phyloP scores from a whole-genome alignment of 35 echinoderm and acorn worm species.

The Heliocidaris erythrogramma region DNA sequence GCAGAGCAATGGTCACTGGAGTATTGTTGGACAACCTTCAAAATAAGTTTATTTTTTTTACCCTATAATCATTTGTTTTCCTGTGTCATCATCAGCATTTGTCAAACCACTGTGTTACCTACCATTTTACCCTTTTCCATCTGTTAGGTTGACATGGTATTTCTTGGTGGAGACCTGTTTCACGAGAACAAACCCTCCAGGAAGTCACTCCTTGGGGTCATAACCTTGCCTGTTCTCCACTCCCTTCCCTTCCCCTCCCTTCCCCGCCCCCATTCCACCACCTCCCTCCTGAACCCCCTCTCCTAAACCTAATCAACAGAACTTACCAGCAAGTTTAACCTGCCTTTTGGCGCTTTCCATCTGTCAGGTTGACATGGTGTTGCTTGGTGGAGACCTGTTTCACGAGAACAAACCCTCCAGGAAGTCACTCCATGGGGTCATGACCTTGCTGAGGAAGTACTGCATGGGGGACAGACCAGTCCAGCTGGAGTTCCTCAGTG shows the following conservation, averaged over 20 bases:
- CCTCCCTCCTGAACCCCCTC: too few species aligned
- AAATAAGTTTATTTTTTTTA: too few species aligned
- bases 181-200: constrained; percentile 95
- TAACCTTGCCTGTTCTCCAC: too few species aligned
- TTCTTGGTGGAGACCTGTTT: constrained; percentile 89
- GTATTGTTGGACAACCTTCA: too few species aligned
- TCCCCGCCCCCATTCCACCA: too few species aligned
- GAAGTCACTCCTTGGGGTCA: constrained; percentile 76
- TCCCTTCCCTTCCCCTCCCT: too few species aligned
- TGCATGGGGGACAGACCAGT: constrained; percentile 96
- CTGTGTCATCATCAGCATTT: too few species aligned
- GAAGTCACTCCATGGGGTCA: constrained; percentile 78
- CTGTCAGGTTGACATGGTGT: constrained; percentile 87
- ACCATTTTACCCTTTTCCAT: neutral
- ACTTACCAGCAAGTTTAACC: too few species aligned
- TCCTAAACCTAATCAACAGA: too few species aligned
- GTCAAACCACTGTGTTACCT: too few species aligned
- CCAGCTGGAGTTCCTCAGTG: constrained; percentile 93
- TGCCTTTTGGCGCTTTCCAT: neutral
- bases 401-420: constrained; percentile 97
- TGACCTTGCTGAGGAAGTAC: constrained; percentile 89
- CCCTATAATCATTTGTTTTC: too few species aligned
- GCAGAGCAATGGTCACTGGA: too few species aligned
- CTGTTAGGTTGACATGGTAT: constrained; percentile 86
- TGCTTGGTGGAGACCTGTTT: constrained; percentile 90